phyloP scores from a whole-genome alignment of 1,140 invertebrate genomes.

The Delia radicum region DNA sequence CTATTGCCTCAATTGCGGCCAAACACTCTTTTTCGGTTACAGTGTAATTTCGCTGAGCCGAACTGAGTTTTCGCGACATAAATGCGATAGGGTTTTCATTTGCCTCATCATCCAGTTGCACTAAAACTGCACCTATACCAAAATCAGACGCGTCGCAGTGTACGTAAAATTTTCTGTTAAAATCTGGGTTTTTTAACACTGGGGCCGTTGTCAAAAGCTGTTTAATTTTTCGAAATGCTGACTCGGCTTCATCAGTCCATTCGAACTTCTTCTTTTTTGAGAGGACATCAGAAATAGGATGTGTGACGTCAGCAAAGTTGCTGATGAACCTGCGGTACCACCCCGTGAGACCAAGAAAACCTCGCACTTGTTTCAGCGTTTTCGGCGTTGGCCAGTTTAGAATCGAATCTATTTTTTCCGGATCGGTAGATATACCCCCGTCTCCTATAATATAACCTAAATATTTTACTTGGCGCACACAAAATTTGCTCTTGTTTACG shows the following conservation, averaged over 20 bases:
- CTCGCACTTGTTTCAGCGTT: slow-evolving; percentile 6
- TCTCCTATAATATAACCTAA: slow-evolving; percentile 25
- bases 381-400: slow-evolving; percentile 4
- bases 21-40: slow-evolving; percentile 48
- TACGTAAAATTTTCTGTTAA: slow-evolving; percentile 18
- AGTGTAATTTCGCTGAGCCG: no score
- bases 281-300: neutral
- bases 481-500: slow-evolving; percentile 56
- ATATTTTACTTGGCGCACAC: slow-evolving; percentile 31
- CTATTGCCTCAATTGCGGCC: slow-evolving; percentile 54
- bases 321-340: slow-evolving; percentile 20
- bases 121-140: slow-evolving; percentile 23
- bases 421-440: slow-evolving; percentile 27
- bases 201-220: slow-evolving; percentile 15
- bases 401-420: slow-evolving; percentile 33
- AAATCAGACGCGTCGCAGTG: slow-evolving; percentile 27
- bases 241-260: slow-evolving; percentile 9
- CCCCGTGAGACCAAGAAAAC: slow-evolving; percentile 22
- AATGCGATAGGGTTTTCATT: no score
- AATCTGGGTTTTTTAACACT: slow-evolving; percentile 25
- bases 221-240: slow-evolving; percentile 14
- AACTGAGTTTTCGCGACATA: no score
- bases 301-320: neutral
- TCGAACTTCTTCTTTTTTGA: slow-evolving; percentile 19
- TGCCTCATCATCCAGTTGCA: neutral